A percentile compares a stretch with the other conserved stretches of the same genome.
phyloP scores from a whole-genome alignment of 2,797 vertebrate genomes.

The Xenopus petersii region DNA sequence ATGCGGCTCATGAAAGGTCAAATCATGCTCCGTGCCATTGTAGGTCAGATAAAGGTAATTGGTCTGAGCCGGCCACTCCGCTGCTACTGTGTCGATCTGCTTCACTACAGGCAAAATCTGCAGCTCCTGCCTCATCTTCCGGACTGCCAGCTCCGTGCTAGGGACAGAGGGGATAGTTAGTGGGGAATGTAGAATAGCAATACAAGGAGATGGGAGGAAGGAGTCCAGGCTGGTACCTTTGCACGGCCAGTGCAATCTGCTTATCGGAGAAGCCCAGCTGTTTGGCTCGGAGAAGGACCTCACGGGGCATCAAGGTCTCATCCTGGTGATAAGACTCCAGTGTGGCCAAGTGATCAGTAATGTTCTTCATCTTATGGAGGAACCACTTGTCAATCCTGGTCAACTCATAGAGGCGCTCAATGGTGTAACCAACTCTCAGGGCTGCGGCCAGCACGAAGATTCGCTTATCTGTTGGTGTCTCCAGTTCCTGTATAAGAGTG shows the following conservation, averaged over 20 bases:
- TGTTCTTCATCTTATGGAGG: slow-evolving; percentile 95
- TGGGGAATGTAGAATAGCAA: slow-evolving; percentile 3
- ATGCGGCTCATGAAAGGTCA: slow-evolving; percentile 78
- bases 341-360: slow-evolving; percentile 75
- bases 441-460: slow-evolving; percentile 93
- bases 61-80: slow-evolving; percentile 92
- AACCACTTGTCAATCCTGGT: slow-evolving; percentile 97
- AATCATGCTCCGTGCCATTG: slow-evolving; percentile 79
- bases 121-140: slow-evolving; percentile 85
- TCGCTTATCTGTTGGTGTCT: slow-evolving; percentile 91
- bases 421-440: slow-evolving; percentile 78
- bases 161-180: background rate
- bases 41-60: slow-evolving; percentile 98
- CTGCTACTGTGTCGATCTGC: slow-evolving; percentile 95
- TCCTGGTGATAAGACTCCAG: slow-evolving; percentile 78
- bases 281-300: slow-evolving; percentile 84
- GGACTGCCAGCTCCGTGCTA: slow-evolving; percentile 91
- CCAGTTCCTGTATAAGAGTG: slow-evolving; percentile 76
- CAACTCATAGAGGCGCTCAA: slow-evolving; percentile 86
- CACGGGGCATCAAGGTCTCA: slow-evolving; percentile 72
- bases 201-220: background rate
- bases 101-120: slow-evolving; percentile 90
- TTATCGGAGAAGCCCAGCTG: slow-evolving; percentile 96
- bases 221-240: slow-evolving; percentile 74
- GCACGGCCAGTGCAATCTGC: slow-evolving; percentile 88